Base-by-base conservation (phyloP, 2,113 vertebrate species). In the Phrynosoma blainvillii region DNA sequence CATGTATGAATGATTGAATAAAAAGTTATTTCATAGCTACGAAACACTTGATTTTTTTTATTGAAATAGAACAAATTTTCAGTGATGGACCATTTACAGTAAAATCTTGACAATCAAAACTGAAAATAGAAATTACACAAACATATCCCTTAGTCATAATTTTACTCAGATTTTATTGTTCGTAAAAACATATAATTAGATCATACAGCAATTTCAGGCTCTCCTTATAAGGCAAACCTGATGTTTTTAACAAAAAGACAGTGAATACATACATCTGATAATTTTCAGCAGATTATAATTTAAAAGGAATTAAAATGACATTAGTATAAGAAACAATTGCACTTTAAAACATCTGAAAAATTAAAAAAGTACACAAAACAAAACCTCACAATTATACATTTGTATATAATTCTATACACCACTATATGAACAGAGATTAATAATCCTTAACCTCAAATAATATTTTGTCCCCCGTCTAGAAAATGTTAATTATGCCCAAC, bases 291-390 rank as follows among this genome's bases (percentile, higher is more conserved):
- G 95, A 93, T 94, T 95, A 96, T 94, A 97, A 96, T 96, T 96
- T 97, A 96, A 95, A 95, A 94, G 93, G 93, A 96, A 97, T 95
- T 95, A 96, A 95, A 94, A 96, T 95, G 92, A 96, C 93, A 90
- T 94, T 92, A 95, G 92, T 94, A 88, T 97, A 97, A 98, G 97
- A 97, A 97, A 97, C 96, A 97, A 98, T 96, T 98, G 96, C 95
- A 97, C 97, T 97, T 96, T 94, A 95, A 95, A 96, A 96, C 92
- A 95, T 93, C 92, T 97, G 95, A 96, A 97, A 97, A 97, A 96
- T 96, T 97, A 93, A 96, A 94, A 97, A 97, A 96, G 95, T 97
- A 97, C 97, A 96, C 95, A 95, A 94, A 97, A 96, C 95, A 92
- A 96, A 93, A 94, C 94, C 93, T 95, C 96, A 96, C 96, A 95